Percentiles rank a stretch among this genome's conserved stretches.
Evolutionary conservation across 2,888 invertebrate genomes (phyloP).

Genomic region (Xylocampa areola): DNA sequence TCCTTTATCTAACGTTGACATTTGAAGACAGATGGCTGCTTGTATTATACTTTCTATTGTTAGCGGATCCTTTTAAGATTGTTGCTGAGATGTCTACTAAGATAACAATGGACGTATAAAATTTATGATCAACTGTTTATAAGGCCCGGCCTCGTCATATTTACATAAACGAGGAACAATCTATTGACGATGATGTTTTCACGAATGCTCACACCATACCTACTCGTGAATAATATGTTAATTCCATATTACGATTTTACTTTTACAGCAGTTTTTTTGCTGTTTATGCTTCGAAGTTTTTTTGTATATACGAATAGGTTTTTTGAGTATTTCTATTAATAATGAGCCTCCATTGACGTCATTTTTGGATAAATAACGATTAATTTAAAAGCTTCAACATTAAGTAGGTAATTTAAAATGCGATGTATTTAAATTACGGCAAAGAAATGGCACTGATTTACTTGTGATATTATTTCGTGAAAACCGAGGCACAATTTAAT

Average conservation of each 20-base stretch:
- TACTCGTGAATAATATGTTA: conserved; percentile 20
- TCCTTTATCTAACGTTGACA: conserved; percentile 60
- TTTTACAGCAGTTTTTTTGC: conserved; percentile 14
- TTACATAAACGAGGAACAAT: conserved; percentile 22
- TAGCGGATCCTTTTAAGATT: conserved; percentile 64
- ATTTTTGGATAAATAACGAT: too few species aligned
- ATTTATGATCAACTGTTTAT: conserved; percentile 51
- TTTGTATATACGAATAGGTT: not conserved
- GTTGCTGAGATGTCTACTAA: conserved; percentile 44
- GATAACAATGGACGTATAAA: conserved; percentile 54
- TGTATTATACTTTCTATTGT: conserved; percentile 64
- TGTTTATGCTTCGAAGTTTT: conserved; percentile 2
- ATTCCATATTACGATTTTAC: conserved; percentile 8
- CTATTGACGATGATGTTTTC: conserved; percentile 26
- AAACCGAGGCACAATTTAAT: conserved; percentile 30
- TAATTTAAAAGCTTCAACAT: too few species aligned
- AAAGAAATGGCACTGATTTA: conserved; percentile 22
- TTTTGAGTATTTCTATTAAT: conserved; percentile 1
- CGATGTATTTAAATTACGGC: conserved; percentile 17
- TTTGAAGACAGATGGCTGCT: conserved; percentile 63
- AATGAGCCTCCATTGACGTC: not conserved
- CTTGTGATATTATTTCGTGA: conserved; percentile 26
- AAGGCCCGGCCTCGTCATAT: conserved; percentile 28
- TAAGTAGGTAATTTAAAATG: not conserved
- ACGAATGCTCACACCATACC: conserved; percentile 35